Evolutionary conservation across 2,113 vertebrate species (phyloP).

Genomic region (Phylloscopus whistleri): DNA sequence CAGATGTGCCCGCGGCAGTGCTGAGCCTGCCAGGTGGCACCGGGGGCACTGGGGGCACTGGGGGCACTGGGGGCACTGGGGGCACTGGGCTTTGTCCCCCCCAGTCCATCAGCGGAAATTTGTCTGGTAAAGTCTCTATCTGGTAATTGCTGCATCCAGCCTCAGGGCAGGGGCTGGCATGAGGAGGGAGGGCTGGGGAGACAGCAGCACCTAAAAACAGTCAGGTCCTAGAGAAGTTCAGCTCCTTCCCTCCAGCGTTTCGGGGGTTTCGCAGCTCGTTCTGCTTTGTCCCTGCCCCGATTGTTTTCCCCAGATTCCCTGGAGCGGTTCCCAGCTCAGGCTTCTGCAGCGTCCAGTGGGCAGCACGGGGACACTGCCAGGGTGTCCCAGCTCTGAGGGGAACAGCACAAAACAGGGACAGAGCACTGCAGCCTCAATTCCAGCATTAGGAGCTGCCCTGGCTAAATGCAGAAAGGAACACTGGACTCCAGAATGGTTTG

Average conservation of each 20-base stretch:
- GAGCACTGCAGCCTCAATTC: background rate
- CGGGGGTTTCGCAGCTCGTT: background rate
- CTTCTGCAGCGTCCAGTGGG: fast-evolving
- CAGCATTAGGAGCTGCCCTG: background rate
- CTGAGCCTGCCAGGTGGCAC: background rate
- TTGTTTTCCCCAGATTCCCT: background rate
- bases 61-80: background rate
- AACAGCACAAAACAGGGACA: background rate
- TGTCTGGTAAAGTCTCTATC: background rate
- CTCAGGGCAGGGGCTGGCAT: background rate
- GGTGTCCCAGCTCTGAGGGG: fast-evolving
- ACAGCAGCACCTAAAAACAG: too few relatives aligned
- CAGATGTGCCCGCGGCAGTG: background rate
- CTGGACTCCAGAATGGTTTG: background rate
- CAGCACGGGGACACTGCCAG: fast-evolving
- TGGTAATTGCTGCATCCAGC: background rate
- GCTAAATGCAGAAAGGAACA: background rate
- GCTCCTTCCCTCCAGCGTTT: background rate
- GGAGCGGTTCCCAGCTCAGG: background rate
- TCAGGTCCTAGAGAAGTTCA: background rate
- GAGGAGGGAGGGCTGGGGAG: background rate
- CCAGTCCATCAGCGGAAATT: background rate
- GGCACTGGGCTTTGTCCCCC: background rate
- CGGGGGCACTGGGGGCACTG: too few relatives aligned
- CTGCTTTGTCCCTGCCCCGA: background rate